Conservation (phyloP, 2,888 invertebrate species). For the Slavum lentiscoides region DNA sequence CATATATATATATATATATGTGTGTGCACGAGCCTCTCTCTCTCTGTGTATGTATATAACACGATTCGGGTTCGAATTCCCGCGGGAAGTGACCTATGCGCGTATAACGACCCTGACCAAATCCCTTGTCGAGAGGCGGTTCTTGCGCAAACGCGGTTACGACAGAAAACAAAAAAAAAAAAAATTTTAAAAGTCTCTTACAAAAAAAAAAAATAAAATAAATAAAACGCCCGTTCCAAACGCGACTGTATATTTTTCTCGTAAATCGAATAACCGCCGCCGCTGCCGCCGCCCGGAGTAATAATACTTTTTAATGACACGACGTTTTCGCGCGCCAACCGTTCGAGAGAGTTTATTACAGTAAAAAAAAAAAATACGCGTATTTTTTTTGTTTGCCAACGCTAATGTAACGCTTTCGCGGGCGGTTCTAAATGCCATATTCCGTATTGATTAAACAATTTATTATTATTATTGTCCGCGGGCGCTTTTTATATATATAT, state of each 20-base stretch:
- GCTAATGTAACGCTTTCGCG: not conserved
- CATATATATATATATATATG: not conserved
- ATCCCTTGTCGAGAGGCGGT: slow-evolving; percentile 9
- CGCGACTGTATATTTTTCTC: not conserved
- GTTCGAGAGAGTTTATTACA: not conserved
- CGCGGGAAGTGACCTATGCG: slow-evolving; percentile 31
- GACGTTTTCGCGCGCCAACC: not conserved
- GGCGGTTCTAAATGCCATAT: not conserved
- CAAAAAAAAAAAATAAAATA: not conserved
- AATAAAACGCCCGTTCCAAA: too few relatives aligned
- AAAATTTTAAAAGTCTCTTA: not conserved
- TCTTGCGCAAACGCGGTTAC: not conserved
- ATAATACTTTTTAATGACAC: not conserved
- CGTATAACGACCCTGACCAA: slow-evolving; percentile 10
- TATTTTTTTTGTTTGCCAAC: not conserved
- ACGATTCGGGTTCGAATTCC: slow-evolving; percentile 20
- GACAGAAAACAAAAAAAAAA: not conserved
- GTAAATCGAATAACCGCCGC: not conserved
- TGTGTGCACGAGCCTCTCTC: not conserved
- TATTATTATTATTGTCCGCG: not conserved
- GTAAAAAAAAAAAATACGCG: not conserved
- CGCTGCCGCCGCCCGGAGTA: too few relatives aligned
- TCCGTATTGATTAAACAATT: slow-evolving; percentile 1
- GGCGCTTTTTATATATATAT: not conserved
- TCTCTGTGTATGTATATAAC: not conserved